Evolutionary conservation across 1,140 invertebrate genomes (phyloP), one percentile per base, ranked within the genome.

Genomic region (Nymphalis io): DNA sequence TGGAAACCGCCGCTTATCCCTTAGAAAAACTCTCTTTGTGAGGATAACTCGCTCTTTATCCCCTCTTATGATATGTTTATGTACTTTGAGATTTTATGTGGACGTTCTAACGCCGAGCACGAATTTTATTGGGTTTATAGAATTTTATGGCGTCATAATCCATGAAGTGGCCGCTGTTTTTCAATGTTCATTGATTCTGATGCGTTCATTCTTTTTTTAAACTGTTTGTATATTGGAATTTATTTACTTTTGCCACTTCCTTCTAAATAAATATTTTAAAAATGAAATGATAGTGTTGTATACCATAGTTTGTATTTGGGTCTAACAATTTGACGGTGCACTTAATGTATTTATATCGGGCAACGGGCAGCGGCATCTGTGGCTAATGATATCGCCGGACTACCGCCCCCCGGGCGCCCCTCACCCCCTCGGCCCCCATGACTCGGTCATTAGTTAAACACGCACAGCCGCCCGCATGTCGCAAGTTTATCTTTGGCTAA

Each of bases 51-150:
- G 81, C 79, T 83, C 82, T 84, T 84, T 79, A 87, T 83, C 86
- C 85, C 82, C 87, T 80, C 87, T 89, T 90, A 91, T 90, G 89
- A 91, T 91, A 91, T 89, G 89, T 91, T 91, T 91, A 91, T 90
- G 88, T 90, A 91, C 86, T 90, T 90, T 87, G 80, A 86, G 88
- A 90, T 91, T 91, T 91, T 91, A 91, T 91, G 89, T 85, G 88
- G 85, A 86, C 85, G 87, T 91, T 91, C 84, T 84, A 84, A 90
- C 88, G 88, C 89, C 74, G 78, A 82, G 89, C 89, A 91, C 89
- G 89, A 88, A 81, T 90, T 91, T 91, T 91, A 91, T 91, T 90
- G 86, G 84, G 82, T 85, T 90, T 89, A 89, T 90, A 91, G 89
- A 91, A 90, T 91, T 90, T 91, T 91, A 90, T 87, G 85, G 78